Base-by-base conservation (phyloP, 2,888 invertebrate genomes). In the Melanotus villosus region DNA sequence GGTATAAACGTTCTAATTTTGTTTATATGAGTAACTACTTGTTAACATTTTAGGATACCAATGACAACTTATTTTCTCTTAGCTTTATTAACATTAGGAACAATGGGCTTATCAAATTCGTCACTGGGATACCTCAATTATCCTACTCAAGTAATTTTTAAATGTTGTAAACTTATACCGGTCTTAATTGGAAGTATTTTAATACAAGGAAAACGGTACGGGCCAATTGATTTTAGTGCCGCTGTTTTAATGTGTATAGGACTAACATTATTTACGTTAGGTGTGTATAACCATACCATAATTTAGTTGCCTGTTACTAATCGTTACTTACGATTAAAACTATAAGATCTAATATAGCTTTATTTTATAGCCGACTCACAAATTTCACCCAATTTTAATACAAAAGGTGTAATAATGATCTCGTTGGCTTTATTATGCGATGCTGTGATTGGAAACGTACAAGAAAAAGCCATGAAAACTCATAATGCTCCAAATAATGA, bases 61-160 rank as follows among this genome's bases (percentile, higher is more conserved):
- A 78, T 96, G 76, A 88, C 86, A 77, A 93, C 91, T 0, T 98
- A 98, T 83, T 86, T 90, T 52, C 81, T 96, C 43, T 85, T 98
- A 71, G 97, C 97, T 43, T 88, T 94, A 0, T 86, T 98, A 52
- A 97, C 98, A 0, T 88, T 98, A 12, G 96, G 96, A 1, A 98
- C 98, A 1, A 98, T 99, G 96, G 96, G 97, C 0, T 89, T 98
- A 72, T 98, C 98, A 0, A 99, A 99, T 84, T 91, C 97, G 2
- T 96, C 98, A 0, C 87, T 98, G 9, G 97, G 95, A 54, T 97
- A 96, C 83, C 87, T 99, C 9, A 99, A 98, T 84, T 99, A 98
- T 84, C 98, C 98, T 0, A 98, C 98, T 0, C 97, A 97, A 87
- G 92, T 98, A 41, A 98, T 98, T 78, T 99, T 99, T 83, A 98